Percentiles rank a stretch among this genome's conserved stretches.
Conservation (phyloP, 1,140 invertebrate species). For the Tetranychus cinnabarinus region DNA sequence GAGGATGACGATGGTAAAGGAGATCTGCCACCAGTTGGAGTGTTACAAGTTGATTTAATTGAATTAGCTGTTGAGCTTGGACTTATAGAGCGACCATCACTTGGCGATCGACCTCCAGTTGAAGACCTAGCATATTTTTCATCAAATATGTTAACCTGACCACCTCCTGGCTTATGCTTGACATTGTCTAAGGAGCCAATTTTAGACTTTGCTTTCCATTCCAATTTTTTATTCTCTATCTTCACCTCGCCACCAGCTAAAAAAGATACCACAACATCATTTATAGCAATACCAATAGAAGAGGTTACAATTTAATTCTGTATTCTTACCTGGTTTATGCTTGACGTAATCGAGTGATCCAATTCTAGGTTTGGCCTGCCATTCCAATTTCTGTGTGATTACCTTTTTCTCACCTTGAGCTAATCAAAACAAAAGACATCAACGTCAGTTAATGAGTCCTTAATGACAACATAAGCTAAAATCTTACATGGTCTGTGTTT, state of each 20-base stretch:
- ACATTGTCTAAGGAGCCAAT: constrained; percentile 75
- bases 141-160: constrained; percentile 52
- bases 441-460: neutral
- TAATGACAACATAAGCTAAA: neutral
- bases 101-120: neutral
- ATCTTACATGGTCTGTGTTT: constrained; percentile 51
- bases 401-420: constrained; percentile 8
- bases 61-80: neutral
- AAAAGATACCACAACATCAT: neutral
- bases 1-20: too few species aligned
- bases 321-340: constrained; percentile 72
- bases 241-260: constrained; percentile 77
- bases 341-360: constrained; percentile 79
- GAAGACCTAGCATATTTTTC: constrained; percentile 4
- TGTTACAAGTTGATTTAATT: too few species aligned
- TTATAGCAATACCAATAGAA: neutral
- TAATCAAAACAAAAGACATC: neutral
- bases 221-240: constrained; percentile 65
- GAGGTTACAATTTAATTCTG: constrained; percentile 22
- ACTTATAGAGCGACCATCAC: neutral
- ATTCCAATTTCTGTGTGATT: constrained; percentile 8
- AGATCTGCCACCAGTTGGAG: too few species aligned
- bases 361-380: constrained; percentile 56
- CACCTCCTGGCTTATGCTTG: constrained; percentile 61
- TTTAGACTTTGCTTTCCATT: constrained; percentile 53